Conservation (phyloP, 1,140 invertebrate genomes). For the Drosophila mayri region DNA sequence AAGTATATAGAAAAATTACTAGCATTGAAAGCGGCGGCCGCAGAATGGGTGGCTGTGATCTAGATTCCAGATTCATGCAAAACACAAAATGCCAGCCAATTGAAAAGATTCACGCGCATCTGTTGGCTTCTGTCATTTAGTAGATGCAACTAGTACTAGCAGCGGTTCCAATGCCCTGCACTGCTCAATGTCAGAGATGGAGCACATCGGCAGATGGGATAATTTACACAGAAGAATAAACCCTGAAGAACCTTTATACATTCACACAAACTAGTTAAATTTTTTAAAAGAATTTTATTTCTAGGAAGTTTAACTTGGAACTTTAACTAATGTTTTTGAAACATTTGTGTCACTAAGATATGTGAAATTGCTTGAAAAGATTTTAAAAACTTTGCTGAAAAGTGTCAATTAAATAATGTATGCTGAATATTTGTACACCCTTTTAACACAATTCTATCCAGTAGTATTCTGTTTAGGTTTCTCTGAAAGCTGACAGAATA, state of each 20-base stretch:
- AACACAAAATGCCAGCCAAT: constrained; percentile 72
- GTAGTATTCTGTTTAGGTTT: neutral
- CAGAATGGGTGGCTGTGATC: constrained; percentile 37
- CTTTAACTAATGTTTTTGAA: no score
- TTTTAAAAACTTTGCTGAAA: neutral
- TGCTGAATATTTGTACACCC: neutral
- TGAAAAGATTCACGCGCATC: constrained; percentile 70
- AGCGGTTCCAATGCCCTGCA: constrained; percentile 24
- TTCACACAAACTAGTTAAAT: neutral
- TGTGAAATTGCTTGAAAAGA: no score
- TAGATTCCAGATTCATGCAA: constrained; percentile 68
- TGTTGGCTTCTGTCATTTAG: constrained; percentile 50
- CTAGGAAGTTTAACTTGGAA: neutral
- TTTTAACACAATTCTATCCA: neutral
- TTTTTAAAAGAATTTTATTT: neutral
- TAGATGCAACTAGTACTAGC: constrained; percentile 16
- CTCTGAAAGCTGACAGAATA: no score
- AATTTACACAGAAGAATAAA: neutral
- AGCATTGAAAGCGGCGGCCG: constrained; percentile 34
- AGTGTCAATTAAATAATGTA: neutral
- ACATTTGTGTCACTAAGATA: no score
- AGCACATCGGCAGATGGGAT: constrained; percentile 1
- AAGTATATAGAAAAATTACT: constrained; percentile 35
- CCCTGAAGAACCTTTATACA: neutral
- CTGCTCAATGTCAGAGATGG: constrained; percentile 58